Evolutionary conservation across 2,113 vertebrate species (phyloP), one percentile per base, ranked within the genome.

Genomic region (Callipepla californica): DNA sequence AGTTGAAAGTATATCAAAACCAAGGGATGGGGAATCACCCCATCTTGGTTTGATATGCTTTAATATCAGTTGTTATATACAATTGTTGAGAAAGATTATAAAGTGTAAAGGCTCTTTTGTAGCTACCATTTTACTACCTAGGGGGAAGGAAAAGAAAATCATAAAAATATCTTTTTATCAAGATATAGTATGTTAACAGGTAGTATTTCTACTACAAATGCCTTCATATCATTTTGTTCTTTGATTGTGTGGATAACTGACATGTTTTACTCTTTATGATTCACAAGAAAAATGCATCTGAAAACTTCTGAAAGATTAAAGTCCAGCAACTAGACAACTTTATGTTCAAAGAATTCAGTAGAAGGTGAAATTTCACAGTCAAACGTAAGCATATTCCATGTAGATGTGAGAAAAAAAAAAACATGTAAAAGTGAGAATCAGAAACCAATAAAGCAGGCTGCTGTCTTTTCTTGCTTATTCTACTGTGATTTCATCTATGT

Each of bases 1-100:
- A 94, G 47, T 87, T 88, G 92, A 93, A 95, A 95, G 62, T 89
- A 36, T 83, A 97, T 96, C 95, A 96, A 94, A 53, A 96, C 76
- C 69, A 94, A 88, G 63, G 62, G 30, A 92, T 91, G 36, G 42
- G 74, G 61, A 66, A 96, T 96, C 88, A 88, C 59, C 75, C 68
- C 75, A 34, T 76, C 87, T 83, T 77, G 53, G 82, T 93, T 95
- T 96, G 92, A 96, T 96, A 88, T 68, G 66, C 55, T 77, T 2
- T 75, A 95, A 51, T 44, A 85, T 66, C 76, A 50, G 68, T 89
- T 87, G 94, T 93, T 94, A 77, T 38, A 94, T 36, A 90, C 57
- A 75, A 50, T 81, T 88, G 87, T 91, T 89, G 93, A 84, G 50
- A 93, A 87, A 48, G 25, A 90, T 48, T 84, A 51, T 42, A 72